Conservation (phyloP, 2,797 vertebrate genomes). For the Streptopelia turtur region DNA sequence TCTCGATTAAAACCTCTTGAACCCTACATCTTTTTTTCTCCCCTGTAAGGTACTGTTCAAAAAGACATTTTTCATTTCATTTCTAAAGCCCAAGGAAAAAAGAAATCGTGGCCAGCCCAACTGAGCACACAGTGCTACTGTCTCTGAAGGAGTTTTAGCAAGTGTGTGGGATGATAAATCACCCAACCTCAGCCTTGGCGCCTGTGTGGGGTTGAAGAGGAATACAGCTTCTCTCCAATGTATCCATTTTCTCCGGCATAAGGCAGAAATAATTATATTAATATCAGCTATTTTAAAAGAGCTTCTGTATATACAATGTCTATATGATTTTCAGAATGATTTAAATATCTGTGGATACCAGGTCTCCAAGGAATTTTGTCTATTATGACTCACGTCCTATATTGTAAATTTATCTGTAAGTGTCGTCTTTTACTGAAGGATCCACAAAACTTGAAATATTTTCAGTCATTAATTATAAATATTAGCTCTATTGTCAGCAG, state of each 20-base stretch:
- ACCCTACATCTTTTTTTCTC: neutral
- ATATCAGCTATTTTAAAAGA: neutral
- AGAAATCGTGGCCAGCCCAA: neutral
- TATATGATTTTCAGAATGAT: neutral
- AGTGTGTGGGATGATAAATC: neutral
- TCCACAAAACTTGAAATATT: neutral
- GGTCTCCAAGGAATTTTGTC: neutral
- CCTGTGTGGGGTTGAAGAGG: neutral
- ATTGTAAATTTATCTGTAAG: neutral
- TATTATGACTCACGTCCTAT: neutral
- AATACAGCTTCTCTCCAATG: neutral
- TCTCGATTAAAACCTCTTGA: neutral
- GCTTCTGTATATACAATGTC: neutral
- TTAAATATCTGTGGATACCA: neutral
- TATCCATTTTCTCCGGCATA: neutral
- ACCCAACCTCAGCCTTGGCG: neutral
- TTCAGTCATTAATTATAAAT: neutral
- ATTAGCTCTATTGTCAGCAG: slow-evolving; percentile 3
- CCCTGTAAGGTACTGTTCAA: neutral
- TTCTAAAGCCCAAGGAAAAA: neutral
- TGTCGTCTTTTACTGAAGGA: neutral
- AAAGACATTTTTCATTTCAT: neutral
- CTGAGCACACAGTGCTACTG: neutral
- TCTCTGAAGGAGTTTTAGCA: neutral
- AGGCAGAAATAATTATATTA: neutral